Evolutionary conservation across 2,888 invertebrate genomes (phyloP), one percentile per base, ranked within the genome.

Genomic region (Drosophila mettleri): DNA sequence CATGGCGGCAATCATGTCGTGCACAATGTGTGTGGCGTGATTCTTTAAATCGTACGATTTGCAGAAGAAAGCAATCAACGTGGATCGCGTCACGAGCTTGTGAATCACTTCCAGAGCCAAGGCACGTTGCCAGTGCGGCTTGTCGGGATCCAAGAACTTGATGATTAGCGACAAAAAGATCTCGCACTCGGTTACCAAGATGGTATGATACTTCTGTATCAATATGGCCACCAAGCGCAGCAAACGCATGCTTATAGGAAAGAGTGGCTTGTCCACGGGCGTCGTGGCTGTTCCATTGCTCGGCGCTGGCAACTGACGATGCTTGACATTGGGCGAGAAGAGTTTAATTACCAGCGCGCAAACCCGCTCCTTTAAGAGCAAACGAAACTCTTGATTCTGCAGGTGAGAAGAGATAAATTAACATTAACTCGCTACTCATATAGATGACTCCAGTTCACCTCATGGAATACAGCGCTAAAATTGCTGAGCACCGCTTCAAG

Each of bases 271-370:
- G 91, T 98, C 98, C 49, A 95, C 93, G 22, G 95, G 94, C 22
- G 94, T 94, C 76, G 95, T 94, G 78, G 95, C 94, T 59, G 94
- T 93, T 78, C 94, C 94, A 69, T 94, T 94, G 52, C 83, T 90
- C 6, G 87, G 81, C 4, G 91, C 73, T 3, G 90, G 90, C 36
- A 90, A 79, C 69, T 93, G 93, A 48, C 98, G 95, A 92, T 98
- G 98, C 91, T 99, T 99, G n/a, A 99, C 97, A 91, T 98, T 99
- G 12, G 99, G 99, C 24, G 99, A 99, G 92, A 99, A 99, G 67
- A 99, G 93, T 92, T 98, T 97, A 77, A 99, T 99, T n/a, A 99
- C 97, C 85, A 99, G 94, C 0, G 99, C 99, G 92, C 99, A 99
- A 0, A 99, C 99, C 73, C 98, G 95, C 92, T 99, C 99, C 92